A percentile compares a stretch with the other conserved stretches of the same genome.
phyloP scores from a whole-genome alignment of 2,113 vertebrate species.

The Dolichallabes microphthalmus region DNA sequence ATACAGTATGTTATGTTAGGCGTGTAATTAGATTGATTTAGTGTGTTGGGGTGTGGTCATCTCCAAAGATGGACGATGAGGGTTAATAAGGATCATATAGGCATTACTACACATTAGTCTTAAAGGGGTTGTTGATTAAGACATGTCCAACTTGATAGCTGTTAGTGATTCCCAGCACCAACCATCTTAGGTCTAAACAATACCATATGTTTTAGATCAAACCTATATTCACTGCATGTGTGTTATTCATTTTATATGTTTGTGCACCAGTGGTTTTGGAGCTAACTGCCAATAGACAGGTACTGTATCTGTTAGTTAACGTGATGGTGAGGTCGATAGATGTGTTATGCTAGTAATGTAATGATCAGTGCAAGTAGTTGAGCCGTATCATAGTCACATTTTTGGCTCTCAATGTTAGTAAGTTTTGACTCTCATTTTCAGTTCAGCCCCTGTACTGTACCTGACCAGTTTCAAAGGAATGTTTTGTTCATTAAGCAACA shows the following conservation, averaged over 20 bases:
- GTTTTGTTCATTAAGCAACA: no score
- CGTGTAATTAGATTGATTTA: not conserved
- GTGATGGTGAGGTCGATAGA: not conserved
- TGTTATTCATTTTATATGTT: not conserved
- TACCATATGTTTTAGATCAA: not conserved
- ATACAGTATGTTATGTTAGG: not conserved
- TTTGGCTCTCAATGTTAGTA: no score
- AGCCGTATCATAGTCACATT: not conserved
- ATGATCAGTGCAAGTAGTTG: not conserved
- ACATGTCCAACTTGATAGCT: not conserved
- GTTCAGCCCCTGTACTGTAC: no score
- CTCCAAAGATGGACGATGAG: not conserved
- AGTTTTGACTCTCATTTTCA: no score
- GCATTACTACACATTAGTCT: not conserved
- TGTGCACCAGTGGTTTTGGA: not conserved
- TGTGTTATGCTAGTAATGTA: not conserved
- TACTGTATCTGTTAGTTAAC: not conserved
- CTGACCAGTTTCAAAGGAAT: no score
- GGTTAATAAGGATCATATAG: not conserved
- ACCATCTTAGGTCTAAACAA: not conserved
- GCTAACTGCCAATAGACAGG: not conserved
- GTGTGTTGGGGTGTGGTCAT: not conserved
- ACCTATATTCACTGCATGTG: not conserved
- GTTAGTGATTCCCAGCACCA: not conserved
- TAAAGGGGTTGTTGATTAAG: not conserved